Conservation (phyloP, 2,888 invertebrate species). For the Acanthacorydalis orientalis region DNA sequence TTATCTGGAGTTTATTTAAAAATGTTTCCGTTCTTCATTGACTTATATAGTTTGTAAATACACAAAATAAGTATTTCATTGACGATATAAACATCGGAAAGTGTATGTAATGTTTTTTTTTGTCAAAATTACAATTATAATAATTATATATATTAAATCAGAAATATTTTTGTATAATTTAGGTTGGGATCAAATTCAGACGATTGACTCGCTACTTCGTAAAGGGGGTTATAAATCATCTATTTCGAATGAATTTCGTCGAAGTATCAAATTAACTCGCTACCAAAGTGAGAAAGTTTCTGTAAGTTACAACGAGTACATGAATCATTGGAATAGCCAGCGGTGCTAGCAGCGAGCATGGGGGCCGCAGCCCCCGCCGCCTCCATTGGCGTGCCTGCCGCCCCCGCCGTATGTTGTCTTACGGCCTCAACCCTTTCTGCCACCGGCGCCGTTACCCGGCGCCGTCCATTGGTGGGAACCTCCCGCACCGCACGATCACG, state of each 20-base stretch:
- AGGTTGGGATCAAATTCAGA: conserved; percentile 99
- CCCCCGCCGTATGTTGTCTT: conserved; percentile 11
- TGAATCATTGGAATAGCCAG: conserved; percentile 40
- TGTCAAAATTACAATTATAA: too few relatives aligned
- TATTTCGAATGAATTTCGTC: conserved; percentile 75
- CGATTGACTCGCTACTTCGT: conserved; percentile 90
- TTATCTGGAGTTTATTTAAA: too few relatives aligned
- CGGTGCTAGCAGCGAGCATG: conserved; percentile 57
- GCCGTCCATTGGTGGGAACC: conserved; percentile 1
- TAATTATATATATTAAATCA: too few relatives aligned
- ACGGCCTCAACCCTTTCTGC: conserved; percentile 13
- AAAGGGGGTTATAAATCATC: conserved; percentile 92
- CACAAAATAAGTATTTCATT: too few relatives aligned
- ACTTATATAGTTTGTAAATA: too few relatives aligned
- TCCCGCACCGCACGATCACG: not conserved
- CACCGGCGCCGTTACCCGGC: conserved; percentile 3
- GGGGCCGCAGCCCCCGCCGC: conserved; percentile 29
- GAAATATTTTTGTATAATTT: too few relatives aligned
- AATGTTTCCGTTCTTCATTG: too few relatives aligned
- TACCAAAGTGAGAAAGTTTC: conserved; percentile 94
- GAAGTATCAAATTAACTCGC: conserved; percentile 83
- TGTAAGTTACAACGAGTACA: conserved; percentile 72
- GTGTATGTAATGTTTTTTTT: too few relatives aligned
- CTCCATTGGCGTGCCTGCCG: conserved; percentile 13
- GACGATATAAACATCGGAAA: too few relatives aligned